Evolutionary conservation across 2,113 vertebrate species (phyloP), one percentile per base, ranked within the genome.

Genomic region (Anarhynchus alexandrinus): DNA sequence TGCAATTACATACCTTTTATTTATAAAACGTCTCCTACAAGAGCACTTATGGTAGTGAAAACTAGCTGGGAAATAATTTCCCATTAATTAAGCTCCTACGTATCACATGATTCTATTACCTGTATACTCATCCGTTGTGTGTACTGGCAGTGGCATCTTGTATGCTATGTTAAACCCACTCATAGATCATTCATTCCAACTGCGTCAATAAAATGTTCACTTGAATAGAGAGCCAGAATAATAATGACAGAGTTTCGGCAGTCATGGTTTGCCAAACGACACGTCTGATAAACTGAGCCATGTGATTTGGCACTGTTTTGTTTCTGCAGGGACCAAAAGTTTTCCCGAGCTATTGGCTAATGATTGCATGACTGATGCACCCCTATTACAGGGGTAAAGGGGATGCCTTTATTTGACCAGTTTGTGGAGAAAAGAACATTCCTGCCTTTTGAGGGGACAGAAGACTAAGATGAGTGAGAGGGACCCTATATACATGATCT

Each of bases 91-190:
- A 52, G 74, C 57, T 40, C 42, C 43, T n/a, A 2, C 27, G 0
- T 3, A 3, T 30, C 45, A 1, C 5, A 2, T 8, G 57, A 19
- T 49, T 21, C 16, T 7, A 0, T 38, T 69, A 38, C 34, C 90
- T 70, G 51, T 6, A 7, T 36, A 3, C 29, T 61, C 23, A 15
- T 22, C n/a, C 2, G 0, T 16, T 54, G 42, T 14, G 10, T 5
- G 12, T 30, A 30, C 67, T 40, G 58, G 45, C 36, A 20, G 55
- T 5, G 70, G 34, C 10, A 57, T 29, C 30, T 36, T 11, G 38
- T 42, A 9, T 7, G 49, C 29, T 21, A 5, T 20, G 10, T 34
- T 3, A 65, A 88, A 79, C 67, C 65, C 43, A 12, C 62, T 10
- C 59, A 2, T 11, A 9, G 30, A 17, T 71, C 47, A 29, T 57